Percentiles rank a stretch among this genome's conserved stretches.
phyloP scores from a whole-genome alignment of 2,797 vertebrate species.

The Rhinatrema bivittatum region DNA sequence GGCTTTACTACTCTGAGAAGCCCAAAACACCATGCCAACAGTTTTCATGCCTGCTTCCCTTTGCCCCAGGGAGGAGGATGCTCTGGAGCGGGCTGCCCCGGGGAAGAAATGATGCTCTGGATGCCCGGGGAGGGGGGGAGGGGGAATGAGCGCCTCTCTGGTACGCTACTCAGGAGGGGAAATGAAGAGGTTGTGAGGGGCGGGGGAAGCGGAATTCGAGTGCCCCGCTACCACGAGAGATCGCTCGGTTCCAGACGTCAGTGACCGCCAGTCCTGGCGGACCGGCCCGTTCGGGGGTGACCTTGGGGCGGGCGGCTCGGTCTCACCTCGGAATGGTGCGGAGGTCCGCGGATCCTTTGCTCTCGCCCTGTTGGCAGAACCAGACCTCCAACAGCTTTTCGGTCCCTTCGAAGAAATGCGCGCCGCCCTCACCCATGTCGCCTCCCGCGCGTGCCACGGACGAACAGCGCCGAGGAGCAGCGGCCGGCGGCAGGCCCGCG shows the following conservation, averaged over 20 bases:
- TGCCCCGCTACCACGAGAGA: not conserved
- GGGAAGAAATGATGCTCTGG: too few relatives aligned
- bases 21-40: too few relatives aligned
- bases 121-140: too few relatives aligned
- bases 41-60: too few relatives aligned
- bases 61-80: too few relatives aligned
- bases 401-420: constrained; percentile 98
- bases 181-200: too few relatives aligned
- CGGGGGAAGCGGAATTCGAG: not conserved
- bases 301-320: not conserved
- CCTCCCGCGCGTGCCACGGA: constrained; percentile 2
- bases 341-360: constrained; percentile 90
- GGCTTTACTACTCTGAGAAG: too few relatives aligned
- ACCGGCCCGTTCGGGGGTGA: too few relatives aligned
- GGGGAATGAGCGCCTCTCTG: too few relatives aligned
- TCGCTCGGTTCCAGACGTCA: not conserved
- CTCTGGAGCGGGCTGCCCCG: too few relatives aligned
- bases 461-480: constrained; percentile 17
- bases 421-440: constrained; percentile 90
- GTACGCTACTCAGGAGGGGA: too few relatives aligned
- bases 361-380: constrained; percentile 87
- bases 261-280: constrained; percentile 2
- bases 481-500: constrained; percentile 26
- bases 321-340: constrained; percentile 89
- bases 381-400: constrained; percentile 97